A percentile compares a stretch with the other conserved stretches of the same genome.
phyloP scores from a whole-genome alignment of 2,888 invertebrate genomes.

The Embidobia sp. region DNA sequence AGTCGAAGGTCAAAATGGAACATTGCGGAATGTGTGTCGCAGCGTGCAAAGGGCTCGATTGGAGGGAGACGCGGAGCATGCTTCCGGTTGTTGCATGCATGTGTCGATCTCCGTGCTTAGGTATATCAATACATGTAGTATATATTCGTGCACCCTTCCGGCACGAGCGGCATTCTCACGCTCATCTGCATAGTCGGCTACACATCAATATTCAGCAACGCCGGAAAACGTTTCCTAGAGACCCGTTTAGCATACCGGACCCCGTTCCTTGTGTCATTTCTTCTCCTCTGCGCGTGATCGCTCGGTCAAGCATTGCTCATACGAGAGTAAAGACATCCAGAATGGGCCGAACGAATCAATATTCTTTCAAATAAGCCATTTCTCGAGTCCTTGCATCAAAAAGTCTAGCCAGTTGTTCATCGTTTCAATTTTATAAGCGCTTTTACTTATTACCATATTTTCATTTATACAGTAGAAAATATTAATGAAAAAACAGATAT shows the following conservation, averaged over 20 bases:
- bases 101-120: conserved; percentile 44
- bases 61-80: conserved; percentile 68
- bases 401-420: background rate
- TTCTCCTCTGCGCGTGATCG: conserved; percentile 67
- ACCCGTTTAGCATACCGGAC: conserved; percentile 78
- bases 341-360: conserved; percentile 39
- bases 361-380: conserved; percentile 44
- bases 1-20: conserved; percentile 47
- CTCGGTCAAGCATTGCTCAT: conserved; percentile 72
- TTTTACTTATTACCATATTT: too few relatives aligned
- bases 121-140: conserved; percentile 57
- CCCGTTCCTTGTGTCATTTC: conserved; percentile 75
- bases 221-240: conserved; percentile 76
- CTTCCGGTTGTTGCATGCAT: conserved; percentile 74
- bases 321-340: conserved; percentile 55
- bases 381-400: background rate
- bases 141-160: conserved; percentile 74
- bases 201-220: conserved; percentile 79
- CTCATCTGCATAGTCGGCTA: conserved; percentile 79
- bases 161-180: conserved; percentile 80
- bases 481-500: too few relatives aligned
- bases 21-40: conserved; percentile 38
- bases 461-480: too few relatives aligned
- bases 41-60: conserved; percentile 40
- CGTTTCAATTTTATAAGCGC: background rate